Percentiles rank a stretch among this genome's conserved stretches.
Conservation (phyloP, 1,140 invertebrate genomes). For the Dysdera silvatica region DNA sequence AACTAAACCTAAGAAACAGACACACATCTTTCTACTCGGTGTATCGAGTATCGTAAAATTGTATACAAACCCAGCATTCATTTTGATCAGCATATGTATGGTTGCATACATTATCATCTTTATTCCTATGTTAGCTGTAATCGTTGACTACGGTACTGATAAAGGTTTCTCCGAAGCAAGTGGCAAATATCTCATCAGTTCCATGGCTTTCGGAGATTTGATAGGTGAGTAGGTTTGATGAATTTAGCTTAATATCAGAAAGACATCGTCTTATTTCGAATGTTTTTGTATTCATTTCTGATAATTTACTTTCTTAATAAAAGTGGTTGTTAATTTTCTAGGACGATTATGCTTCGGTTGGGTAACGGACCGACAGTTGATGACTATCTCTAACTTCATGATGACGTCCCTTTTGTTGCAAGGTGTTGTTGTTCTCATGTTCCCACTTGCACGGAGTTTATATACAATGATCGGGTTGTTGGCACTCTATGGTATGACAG, state of each 20-base stretch:
- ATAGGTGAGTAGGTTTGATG: constrained; percentile 3
- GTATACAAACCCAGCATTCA: constrained; percentile 8
- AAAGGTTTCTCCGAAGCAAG: neutral
- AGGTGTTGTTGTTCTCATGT: constrained; percentile 4
- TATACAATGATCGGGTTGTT: neutral
- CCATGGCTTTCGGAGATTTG: constrained; percentile 15
- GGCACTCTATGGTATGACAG: constrained; percentile 3
- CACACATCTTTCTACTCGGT: neutral
- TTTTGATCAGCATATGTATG: constrained; percentile 9
- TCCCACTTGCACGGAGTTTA: neutral
- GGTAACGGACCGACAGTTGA: constrained; percentile 7
- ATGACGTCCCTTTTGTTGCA: neutral
- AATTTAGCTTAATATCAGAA: neutral
- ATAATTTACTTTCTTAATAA: no score
- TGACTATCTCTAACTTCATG: constrained; percentile 18
- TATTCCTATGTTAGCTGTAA: constrained; percentile 14
- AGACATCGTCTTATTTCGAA: neutral
- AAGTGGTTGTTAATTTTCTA: no score
- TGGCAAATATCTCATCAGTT: constrained; percentile 13
- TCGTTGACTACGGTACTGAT: constrained; percentile 19
- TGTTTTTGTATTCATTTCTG: no score
- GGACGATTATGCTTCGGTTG: constrained; percentile 22
- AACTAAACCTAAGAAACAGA: constrained; percentile 2
- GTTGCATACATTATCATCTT: constrained; percentile 18
- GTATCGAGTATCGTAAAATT: neutral